Base-by-base conservation (phyloP, 2,888 invertebrate genomes). In the Torymus tubicola region DNA sequence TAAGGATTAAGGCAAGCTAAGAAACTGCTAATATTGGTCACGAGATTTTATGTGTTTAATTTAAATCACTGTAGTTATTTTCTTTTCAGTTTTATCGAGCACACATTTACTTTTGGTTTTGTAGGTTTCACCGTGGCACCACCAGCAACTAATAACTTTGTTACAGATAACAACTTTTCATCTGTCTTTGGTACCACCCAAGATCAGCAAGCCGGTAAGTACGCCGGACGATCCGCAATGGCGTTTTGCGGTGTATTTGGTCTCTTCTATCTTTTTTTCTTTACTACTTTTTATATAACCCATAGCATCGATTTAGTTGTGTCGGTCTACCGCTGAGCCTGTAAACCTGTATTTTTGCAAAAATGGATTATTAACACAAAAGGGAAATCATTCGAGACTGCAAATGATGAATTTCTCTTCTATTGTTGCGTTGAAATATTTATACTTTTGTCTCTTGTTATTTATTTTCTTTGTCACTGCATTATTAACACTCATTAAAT, bases 151-250 rank as follows among this genome's bases (percentile, higher is more conserved):
- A 93, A 92, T 91, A 92, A 93, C 87, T 96, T 96, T 93, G 96
- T 96, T 90, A 94, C 96, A 89, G 97, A 97, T 91, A 96, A 95
- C 92, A 95, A 95, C 93, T 97, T 97, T 93, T 95, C 95, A 89
- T 95, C 96, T 88, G 96, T 96, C 87, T 97, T 97, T 92, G 96
- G 96, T n/a, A n/a, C n/a, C 91, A 94, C 93, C 92, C 90, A 90
- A 85, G 90, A 90, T 64, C 87, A 88, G 76, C 89, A 90, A 82
- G 82, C 89, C 78, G 86, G 90, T 91, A 85, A 91, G 90, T 90
- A 78, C 64, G 5, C 73, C 21, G 18, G n/a, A 81, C 18, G 52
- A 12, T 68, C 55, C 18, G 70, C 63, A 77, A 55, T 70, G 5
- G 21, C 60, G n/a, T 70, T 64, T 69, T 64, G 80, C 80, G 78